Base-by-base conservation (phyloP, 2,113 vertebrate species). In the Meleagris gallopavo region DNA sequence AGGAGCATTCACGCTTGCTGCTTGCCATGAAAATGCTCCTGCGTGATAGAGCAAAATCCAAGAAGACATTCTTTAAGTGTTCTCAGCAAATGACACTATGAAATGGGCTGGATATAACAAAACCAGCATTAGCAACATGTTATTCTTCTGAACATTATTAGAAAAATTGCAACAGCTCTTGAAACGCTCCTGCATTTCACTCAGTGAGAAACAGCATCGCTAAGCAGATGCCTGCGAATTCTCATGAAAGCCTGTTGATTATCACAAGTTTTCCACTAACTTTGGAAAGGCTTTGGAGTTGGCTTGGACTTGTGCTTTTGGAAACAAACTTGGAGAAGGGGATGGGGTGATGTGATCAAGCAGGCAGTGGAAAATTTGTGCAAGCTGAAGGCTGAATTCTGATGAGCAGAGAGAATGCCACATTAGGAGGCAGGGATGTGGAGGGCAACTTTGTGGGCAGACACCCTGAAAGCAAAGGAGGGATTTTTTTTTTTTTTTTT, bases 391-490 rank as follows among this genome's bases (percentile, higher is more conserved):
- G 52, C 36, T 41, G 88, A 84, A 78, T 96, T 94, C 65, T 80
- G 74, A 86, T 30, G 83, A 96, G 88, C 78, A 91, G 78, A 25
- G 38, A 36, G 36, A 93, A 88, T 46, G 86, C 67, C 71, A 52
- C 75, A 54, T 93, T 95, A 89, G 81, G 93, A 83, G 75, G 57
- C 40, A 94, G 93, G 96, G 41, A 24, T 27, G 54, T 1, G 1
- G 74, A 61, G 77, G 76, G 66, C 78, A 94, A 70, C 79, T 88
- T 78, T 72, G 66, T 60, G 58, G 54, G 54, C 66, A 86, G 91
- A 96, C 89, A 88, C 70, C 80, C 93, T 55, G 71, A 66, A 94
- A 94, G 72, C 27, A 81, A 83, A 89, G 80, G 72, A 90, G 54
- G 65, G 82, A 90, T 22, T 45, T 30, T 64, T 91, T 83, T 43